Base-by-base conservation (phyloP, 2,888 invertebrate species). In the Lasioglossum malachurum region DNA sequence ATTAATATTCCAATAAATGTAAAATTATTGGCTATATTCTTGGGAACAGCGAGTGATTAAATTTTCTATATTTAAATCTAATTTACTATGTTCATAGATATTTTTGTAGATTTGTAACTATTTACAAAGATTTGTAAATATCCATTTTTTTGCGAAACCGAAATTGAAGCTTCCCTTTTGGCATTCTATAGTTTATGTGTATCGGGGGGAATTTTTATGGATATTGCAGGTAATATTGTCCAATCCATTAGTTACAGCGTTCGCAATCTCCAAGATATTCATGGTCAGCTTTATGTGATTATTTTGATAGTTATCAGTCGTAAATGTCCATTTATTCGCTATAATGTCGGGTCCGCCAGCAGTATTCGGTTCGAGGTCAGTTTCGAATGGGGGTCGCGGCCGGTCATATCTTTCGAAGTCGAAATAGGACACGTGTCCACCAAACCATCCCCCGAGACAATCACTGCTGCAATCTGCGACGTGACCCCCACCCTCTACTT, bases 361-460 rank as follows among this genome's bases (percentile, higher is more conserved):
- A 35, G 38, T n/a, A 82, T 60, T 49, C 49, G n/a, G 60, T 72
- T 76, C 49, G 49, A 44, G 35, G 35, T 53, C 53, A 73, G 72
- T 77, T 67, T 49, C 10, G 19, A 49, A 44, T 31, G 46, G 5
- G 46, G 27, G n/a, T 64, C 35, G 27, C n/a, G 14, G 53, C 31
- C 41, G 41, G 12, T 27, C 53, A 27, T 85, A 78, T 84, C 71
- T 73, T 73, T 73, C 73, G 67, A 76, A 76, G 23, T 38, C 67
- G 75, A 85, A 85, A 85, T 85, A 79, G 85, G 85, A 78, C 78
- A 85, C 79, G 79, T 76, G 85, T 84, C 79, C 85, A 73, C 57
- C 84, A 85, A 85, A 85, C 79, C 85, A 79, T 85, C 79, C 79
- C 85, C 27, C 67, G 75, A 57, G 85, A 85, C 78, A 76, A 73